Conservation (phyloP, 2,113 vertebrate genomes). For the Lagopus leucura region DNA sequence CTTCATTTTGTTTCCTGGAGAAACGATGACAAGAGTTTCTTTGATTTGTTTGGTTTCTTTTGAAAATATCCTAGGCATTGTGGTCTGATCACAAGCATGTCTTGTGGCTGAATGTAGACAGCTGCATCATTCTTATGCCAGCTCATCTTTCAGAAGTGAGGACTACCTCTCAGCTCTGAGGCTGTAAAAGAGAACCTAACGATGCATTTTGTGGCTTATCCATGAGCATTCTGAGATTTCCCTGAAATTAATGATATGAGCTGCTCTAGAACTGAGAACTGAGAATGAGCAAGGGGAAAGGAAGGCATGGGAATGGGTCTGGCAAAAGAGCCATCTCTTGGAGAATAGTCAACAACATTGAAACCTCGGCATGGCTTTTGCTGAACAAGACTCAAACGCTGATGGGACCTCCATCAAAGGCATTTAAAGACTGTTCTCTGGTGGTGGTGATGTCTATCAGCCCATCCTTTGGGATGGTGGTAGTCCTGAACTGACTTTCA, state of each 20-base stretch:
- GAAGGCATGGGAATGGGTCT: not conserved
- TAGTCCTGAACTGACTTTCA: not conserved
- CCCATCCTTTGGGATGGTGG: not conserved
- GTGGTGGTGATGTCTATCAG: not conserved
- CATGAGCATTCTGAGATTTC: not conserved
- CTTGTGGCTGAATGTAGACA: not conserved
- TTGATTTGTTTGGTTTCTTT: not conserved
- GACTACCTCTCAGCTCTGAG: not conserved
- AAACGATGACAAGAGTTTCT: not conserved
- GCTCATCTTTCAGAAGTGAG: not conserved
- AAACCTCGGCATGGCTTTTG: not conserved
- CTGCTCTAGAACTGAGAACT: not conserved
- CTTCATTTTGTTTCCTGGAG: not conserved
- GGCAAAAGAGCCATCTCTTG: not conserved
- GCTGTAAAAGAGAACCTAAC: not conserved
- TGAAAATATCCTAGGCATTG: not conserved
- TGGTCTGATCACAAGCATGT: not conserved
- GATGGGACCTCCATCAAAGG: not conserved
- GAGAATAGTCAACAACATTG: not conserved
- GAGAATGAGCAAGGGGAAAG: not conserved
- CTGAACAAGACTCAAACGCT: not conserved
- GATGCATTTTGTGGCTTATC: not conserved
- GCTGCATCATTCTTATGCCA: not conserved
- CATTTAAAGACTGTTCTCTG: not conserved
- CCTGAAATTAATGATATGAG: not conserved